phyloP scores from a whole-genome alignment of 2,797 vertebrate species.

The Sternotherus odoratus region DNA sequence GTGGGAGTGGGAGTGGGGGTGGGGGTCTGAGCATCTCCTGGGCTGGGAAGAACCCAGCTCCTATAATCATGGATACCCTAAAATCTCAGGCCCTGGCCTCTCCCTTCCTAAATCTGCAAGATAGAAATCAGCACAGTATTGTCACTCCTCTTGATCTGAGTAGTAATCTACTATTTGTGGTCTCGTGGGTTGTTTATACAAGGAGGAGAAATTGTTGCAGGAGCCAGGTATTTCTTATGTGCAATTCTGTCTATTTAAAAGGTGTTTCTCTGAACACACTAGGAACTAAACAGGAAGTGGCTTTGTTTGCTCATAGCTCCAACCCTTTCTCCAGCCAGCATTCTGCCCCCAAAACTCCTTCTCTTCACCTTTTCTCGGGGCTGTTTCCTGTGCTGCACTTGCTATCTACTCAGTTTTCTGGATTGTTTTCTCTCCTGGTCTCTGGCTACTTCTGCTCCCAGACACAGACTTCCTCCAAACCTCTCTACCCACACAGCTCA shows the following conservation, averaged over 20 bases:
- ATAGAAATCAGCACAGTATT: not conserved
- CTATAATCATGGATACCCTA: not conserved
- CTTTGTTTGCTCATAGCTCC: not conserved
- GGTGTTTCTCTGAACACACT: not conserved
- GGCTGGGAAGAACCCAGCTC: no score
- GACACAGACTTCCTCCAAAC: not conserved
- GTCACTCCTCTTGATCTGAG: not conserved
- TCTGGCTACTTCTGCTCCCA: not conserved
- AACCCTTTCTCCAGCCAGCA: not conserved
- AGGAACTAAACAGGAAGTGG: not conserved
- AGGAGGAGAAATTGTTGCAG: not conserved
- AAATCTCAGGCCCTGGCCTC: not conserved
- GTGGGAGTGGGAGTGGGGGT: no score
- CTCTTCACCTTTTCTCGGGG: not conserved
- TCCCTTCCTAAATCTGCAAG: not conserved
- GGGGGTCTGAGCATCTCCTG: no score
- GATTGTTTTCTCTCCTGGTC: not conserved
- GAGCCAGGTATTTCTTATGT: not conserved
- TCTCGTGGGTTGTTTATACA: not conserved
- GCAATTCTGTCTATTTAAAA: not conserved
- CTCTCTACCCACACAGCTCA: not conserved
- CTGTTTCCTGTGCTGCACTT: not conserved
- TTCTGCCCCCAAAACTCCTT: not conserved
- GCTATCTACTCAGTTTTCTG: not conserved
- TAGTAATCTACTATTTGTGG: not conserved